These are phyloP conservation scores for Pseudomyrmex concolor DNA, from an alignment of 1,140 invertebrate species.

Conservation along the genomic window DNA sequence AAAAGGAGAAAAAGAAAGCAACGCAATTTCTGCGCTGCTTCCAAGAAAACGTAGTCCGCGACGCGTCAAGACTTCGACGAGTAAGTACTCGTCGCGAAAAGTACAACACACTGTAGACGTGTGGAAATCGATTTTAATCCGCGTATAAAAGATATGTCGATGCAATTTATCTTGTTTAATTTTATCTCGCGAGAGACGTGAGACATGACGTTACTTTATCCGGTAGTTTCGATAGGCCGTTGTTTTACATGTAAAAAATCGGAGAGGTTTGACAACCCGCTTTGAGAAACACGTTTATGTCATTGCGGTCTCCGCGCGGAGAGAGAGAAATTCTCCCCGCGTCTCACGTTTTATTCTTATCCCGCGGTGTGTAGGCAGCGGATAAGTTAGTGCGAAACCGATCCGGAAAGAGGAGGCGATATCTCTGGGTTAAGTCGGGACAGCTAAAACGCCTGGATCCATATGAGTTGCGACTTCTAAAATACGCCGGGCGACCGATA, in stretches of 20 bases:
- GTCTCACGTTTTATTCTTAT: constrained; percentile 56
- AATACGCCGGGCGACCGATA: constrained; percentile 37
- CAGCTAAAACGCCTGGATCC: constrained; percentile 15
- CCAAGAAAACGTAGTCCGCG: constrained; percentile 27
- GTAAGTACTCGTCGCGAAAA: too few relatives aligned
- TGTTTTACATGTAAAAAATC: constrained; percentile 48
- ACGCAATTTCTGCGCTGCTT: constrained; percentile 26
- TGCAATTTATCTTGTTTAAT: not conserved
- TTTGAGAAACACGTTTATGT: constrained; percentile 44
- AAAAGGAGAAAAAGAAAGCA: not conserved
- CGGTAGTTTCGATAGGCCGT: constrained; percentile 11
- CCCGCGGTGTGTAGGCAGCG: constrained; percentile 55
- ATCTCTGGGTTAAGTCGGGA: constrained; percentile 42
- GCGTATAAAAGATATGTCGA: not conserved
- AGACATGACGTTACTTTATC: constrained; percentile 4
- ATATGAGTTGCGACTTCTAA: constrained; percentile 47
- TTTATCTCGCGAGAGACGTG: not conserved
- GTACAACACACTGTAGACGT: too few relatives aligned
- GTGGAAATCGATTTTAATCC: not conserved
- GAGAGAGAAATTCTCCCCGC: constrained; percentile 39
- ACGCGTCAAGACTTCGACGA: constrained; percentile 25
- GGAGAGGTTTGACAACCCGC: constrained; percentile 33
- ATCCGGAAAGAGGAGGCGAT: constrained; percentile 51
- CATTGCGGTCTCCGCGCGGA: constrained; percentile 3
- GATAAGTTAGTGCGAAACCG: constrained; percentile 59